Conservation (phyloP, 2,888 invertebrate species). For the Watsonalla cultraria region DNA sequence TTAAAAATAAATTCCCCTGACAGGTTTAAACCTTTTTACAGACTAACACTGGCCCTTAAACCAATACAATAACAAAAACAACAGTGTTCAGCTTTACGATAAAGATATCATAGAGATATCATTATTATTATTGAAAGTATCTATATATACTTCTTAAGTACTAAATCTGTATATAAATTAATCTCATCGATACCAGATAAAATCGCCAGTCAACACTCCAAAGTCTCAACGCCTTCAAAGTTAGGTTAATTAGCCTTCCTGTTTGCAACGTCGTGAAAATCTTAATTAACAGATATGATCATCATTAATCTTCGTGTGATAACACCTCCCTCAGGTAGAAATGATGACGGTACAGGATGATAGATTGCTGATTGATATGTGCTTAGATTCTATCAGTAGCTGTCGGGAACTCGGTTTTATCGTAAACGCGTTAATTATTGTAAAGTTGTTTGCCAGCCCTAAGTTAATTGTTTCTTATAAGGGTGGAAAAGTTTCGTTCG, state of each 20-base stretch:
- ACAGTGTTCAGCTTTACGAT: too few species aligned
- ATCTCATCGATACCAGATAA: too few species aligned
- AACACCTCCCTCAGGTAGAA: constrained; percentile 52
- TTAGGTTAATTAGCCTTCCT: constrained; percentile 69
- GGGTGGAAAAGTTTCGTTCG: neutral
- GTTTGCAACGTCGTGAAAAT: constrained; percentile 72
- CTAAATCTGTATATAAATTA: too few species aligned
- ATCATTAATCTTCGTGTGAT: constrained; percentile 65
- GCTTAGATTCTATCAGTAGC: constrained; percentile 18
- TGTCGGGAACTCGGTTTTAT: constrained; percentile 13
- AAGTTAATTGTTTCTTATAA: neutral
- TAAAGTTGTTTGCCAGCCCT: constrained; percentile 1
- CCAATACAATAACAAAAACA: too few species aligned
- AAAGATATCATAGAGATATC: too few species aligned
- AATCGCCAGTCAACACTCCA: too few species aligned
- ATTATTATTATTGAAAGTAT: too few species aligned
- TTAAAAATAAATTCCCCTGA: too few species aligned
- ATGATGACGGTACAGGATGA: constrained; percentile 38
- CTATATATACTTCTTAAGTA: too few species aligned
- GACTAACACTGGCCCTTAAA: too few species aligned
- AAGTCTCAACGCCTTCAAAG: constrained; percentile 37
- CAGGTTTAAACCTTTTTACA: too few species aligned
- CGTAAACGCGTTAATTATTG: constrained; percentile 12
- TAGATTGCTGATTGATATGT: constrained; percentile 44
- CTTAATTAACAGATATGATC: constrained; percentile 77